Conservation (phyloP, 2,888 invertebrate species). For the Holacanthella duospinosa region DNA sequence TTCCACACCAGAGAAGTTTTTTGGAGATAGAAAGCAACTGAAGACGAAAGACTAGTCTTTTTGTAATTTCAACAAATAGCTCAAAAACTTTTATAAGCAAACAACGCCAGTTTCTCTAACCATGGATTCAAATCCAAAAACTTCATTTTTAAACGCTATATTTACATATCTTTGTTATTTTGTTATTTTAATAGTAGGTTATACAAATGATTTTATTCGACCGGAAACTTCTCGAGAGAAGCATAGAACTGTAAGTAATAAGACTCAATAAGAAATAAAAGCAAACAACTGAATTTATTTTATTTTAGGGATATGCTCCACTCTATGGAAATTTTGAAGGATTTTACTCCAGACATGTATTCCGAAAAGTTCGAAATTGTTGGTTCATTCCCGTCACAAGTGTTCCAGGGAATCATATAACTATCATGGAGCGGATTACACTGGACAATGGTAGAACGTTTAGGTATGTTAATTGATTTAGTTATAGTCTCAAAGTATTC, state of each 20-base stretch:
- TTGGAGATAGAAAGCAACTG: no score
- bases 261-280: background rate
- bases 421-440: slow-evolving; percentile 71
- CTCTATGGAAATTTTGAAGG: slow-evolving; percentile 74
- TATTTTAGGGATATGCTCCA: slow-evolving; percentile 61
- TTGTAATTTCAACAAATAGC: no score
- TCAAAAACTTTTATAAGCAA: no score
- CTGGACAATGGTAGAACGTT: slow-evolving; percentile 88
- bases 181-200: slow-evolving; percentile 77
- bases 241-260: slow-evolving; percentile 56
- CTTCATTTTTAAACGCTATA: slow-evolving; percentile 69
- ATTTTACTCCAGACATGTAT: slow-evolving; percentile 60
- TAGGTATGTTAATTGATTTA: slow-evolving; percentile 50
- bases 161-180: slow-evolving; percentile 82
- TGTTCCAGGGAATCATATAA: slow-evolving; percentile 77
- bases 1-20: no score
- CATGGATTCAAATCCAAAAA: no score
- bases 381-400: slow-evolving; percentile 92
- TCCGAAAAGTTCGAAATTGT: slow-evolving; percentile 83
- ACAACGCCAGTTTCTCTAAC: no score
- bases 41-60: no score
- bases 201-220: slow-evolving; percentile 75
- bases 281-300: slow-evolving; percentile 12
- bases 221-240: slow-evolving; percentile 71
- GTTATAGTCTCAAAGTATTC: no score